phyloP scores from a whole-genome alignment of 2,888 invertebrate species.

The Tetranychus truncatus region DNA sequence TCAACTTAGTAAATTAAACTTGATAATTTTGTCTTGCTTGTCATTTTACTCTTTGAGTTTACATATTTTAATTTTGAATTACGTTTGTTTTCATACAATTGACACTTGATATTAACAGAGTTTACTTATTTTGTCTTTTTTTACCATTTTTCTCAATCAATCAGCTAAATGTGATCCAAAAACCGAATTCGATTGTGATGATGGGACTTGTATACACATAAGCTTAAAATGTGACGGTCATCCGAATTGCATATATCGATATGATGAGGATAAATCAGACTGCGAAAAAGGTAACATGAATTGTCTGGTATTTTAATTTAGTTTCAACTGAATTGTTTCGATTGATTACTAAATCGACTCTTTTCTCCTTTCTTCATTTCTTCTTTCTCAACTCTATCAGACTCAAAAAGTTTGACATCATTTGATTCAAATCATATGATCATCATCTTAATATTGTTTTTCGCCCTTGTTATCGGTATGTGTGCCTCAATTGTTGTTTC shows the following conservation, averaged over 20 bases:
- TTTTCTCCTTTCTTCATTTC: not conserved
- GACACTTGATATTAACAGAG: not conserved
- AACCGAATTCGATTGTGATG: constrained; percentile 62
- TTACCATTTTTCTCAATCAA: not conserved
- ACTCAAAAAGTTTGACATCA: constrained; percentile 19
- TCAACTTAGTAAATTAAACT: too few relatives aligned
- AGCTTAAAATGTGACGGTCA: constrained; percentile 50
- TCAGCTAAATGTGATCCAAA: constrained; percentile 28
- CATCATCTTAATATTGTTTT: constrained; percentile 70
- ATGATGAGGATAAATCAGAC: constrained; percentile 44
- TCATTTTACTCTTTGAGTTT: too few relatives aligned
- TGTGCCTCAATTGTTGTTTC: constrained; percentile 71
- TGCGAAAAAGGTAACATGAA: constrained; percentile 17
- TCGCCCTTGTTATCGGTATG: constrained; percentile 67
- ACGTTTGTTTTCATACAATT: not conserved
- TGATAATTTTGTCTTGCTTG: too few relatives aligned
- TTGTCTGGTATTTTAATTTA: not conserved
- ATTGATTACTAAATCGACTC: not conserved
- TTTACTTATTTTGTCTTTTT: not conserved
- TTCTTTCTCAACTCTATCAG: not conserved
- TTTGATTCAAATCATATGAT: constrained; percentile 43
- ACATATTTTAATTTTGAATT: too few relatives aligned
- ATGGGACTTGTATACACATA: constrained; percentile 59
- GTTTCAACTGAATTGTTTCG: not conserved
- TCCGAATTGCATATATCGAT: constrained; percentile 60